A percentile compares a stretch with the other conserved stretches of the same genome.
phyloP scores from a whole-genome alignment of 2,113 vertebrate species.

The Genyomyrus donnyi region DNA sequence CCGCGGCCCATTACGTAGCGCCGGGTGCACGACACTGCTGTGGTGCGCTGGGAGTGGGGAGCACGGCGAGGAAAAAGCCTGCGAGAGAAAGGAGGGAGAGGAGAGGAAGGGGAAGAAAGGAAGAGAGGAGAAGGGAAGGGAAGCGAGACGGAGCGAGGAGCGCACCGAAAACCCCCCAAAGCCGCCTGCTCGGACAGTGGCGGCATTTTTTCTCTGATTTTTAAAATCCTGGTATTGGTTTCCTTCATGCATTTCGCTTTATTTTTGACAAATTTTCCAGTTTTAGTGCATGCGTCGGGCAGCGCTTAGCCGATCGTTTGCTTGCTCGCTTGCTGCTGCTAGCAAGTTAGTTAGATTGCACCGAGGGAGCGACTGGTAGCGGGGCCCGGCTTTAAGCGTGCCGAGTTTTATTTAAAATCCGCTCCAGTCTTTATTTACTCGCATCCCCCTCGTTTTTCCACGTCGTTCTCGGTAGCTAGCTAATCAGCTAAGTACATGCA shows the following conservation, averaged over 20 bases:
- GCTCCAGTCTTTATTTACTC: background rate
- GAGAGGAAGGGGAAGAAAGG: slow-evolving; percentile 28
- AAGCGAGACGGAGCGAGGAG: slow-evolving; percentile 1
- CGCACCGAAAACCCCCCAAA: background rate
- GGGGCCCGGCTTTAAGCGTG: background rate
- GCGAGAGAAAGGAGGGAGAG: slow-evolving; percentile 27
- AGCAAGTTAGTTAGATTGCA: slow-evolving; percentile 33
- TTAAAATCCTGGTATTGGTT: background rate
- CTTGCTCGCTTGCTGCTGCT: slow-evolving; percentile 25
- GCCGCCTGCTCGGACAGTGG: slow-evolving; percentile 31
- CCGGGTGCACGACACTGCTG: slow-evolving; percentile 27
- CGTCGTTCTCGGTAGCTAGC: slow-evolving; percentile 48
- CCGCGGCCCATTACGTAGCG: slow-evolving; percentile 32
- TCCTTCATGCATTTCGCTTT: background rate
- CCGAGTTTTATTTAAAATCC: background rate
- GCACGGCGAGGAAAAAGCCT: slow-evolving; percentile 19
- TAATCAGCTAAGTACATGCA: slow-evolving; percentile 56
- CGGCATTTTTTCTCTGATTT: slow-evolving; percentile 15
- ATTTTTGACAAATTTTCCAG: slow-evolving; percentile 6
- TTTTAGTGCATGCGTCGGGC: slow-evolving; percentile 4
- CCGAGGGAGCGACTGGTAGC: background rate
- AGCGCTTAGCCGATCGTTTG: background rate
- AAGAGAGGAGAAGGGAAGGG: slow-evolving; percentile 17
- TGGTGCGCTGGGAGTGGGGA: slow-evolving; percentile 29
- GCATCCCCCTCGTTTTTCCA: background rate